Base-by-base conservation (phyloP, 2,797 vertebrate genomes). In the Alca torda region DNA sequence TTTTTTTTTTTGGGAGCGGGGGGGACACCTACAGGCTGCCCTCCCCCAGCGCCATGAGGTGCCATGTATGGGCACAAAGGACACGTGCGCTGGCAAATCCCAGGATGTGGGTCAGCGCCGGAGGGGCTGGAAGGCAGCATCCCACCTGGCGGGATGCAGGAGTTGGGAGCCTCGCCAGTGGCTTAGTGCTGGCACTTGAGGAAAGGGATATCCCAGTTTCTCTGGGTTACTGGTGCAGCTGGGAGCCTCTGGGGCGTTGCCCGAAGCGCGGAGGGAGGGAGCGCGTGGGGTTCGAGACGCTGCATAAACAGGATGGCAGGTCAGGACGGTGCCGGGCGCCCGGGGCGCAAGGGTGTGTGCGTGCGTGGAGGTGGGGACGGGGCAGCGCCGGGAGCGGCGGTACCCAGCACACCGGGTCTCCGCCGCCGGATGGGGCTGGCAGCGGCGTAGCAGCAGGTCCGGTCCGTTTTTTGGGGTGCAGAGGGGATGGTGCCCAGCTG, bases 371-470 rank as follows among this genome's bases (percentile, higher is more conserved):
- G 54, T 57, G 65, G 56, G 61, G 59, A 35, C 7, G 1, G 53
- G 50, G 2, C 0, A 0, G n/a, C 2, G 5, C 10, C 5, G 9
- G 57, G 53, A 63, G 45, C 4, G 37, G 2, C 1, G 4, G 28
- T 41, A 7, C 15, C 7, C 19, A 7, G 56, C 18, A 6, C 18
- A 4, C 9, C 7, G 0, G 18, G 5, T 19, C 46, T 5, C 1
- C 0, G 1, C 9, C 1, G 1, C 20, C 1, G 1, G 3, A 0
- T 30, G 0, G 0, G 6, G 16, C 18, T 5, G 19, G 2, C 28
- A 4, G 33, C 1, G 0, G 18, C 17, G 8, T 13, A 16, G 45
- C 9, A 1, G 12, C 8, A 2, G 14, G 16, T 33, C 16, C 0
- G 11, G 2, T 33, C 28, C 0, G 0, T 3, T 33, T 33, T 76